phyloP scores from a whole-genome alignment of 2,888 invertebrate species.

The Hirtodrosophila alboralis region DNA sequence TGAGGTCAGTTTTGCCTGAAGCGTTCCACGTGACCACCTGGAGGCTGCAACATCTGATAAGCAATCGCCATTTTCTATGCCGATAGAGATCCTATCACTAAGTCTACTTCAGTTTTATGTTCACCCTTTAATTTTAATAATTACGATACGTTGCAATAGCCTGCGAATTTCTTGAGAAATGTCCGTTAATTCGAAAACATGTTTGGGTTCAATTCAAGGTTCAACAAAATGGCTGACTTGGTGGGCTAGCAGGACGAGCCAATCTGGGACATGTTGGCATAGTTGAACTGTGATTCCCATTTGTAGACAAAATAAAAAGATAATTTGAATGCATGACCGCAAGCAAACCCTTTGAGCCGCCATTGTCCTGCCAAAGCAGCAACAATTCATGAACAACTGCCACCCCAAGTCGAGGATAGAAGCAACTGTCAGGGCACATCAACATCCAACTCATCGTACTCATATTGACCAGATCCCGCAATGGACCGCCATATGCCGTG shows the following conservation, averaged over 20 bases:
- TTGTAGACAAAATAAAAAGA: constrained; percentile 53
- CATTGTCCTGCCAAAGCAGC: constrained; percentile 49
- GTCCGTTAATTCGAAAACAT: constrained; percentile 76
- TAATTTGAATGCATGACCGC: constrained; percentile 77
- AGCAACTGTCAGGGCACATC: constrained; percentile 47
- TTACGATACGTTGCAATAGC: constrained; percentile 1
- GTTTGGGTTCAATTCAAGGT: constrained; percentile 36
- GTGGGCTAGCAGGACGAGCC: constrained; percentile 16
- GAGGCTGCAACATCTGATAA: constrained; percentile 9
- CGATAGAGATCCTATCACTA: constrained; percentile 3
- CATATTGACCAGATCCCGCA: constrained; percentile 69
- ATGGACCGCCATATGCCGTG: constrained; percentile 72
- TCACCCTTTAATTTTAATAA: not conserved
- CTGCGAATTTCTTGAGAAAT: constrained; percentile 62
- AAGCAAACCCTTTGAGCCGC: constrained; percentile 67
- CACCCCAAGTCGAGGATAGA: constrained; percentile 45
- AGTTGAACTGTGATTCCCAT: constrained; percentile 25
- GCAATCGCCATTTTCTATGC: constrained; percentile 16
- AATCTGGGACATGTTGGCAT: constrained; percentile 14
- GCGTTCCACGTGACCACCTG: constrained; percentile 35
- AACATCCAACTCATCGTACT: constrained; percentile 10
- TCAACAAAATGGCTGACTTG: constrained; percentile 75
- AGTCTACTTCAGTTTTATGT: not conserved
- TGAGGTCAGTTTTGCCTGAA: constrained; percentile 27
- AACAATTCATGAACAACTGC: constrained; percentile 40